These are phyloP conservation scores for Polypterus senegalus DNA, from an alignment of 2,113 vertebrate species.

Conservation along the genomic window DNA sequence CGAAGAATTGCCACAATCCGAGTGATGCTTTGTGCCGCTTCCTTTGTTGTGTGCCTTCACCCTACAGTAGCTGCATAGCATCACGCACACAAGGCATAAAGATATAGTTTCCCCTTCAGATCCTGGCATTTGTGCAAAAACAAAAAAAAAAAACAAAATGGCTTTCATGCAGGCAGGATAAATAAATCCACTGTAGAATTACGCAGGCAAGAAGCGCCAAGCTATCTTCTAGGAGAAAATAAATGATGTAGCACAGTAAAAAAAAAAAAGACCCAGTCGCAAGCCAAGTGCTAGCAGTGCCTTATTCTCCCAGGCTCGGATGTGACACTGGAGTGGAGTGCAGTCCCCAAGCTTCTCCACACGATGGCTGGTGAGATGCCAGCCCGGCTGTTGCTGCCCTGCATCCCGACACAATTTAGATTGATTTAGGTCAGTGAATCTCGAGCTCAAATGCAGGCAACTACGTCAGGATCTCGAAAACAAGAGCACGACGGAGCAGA, in stretches of 20 bases:
- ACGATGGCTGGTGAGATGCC: slow-evolving; percentile 54
- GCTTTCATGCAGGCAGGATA: background rate
- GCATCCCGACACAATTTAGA: slow-evolving; percentile 54
- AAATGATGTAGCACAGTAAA: background rate
- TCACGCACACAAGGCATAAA: slow-evolving; percentile 43
- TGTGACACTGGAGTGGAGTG: slow-evolving; percentile 38
- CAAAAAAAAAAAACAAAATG: no score
- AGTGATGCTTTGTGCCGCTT: slow-evolving; percentile 44
- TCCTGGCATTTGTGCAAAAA: no score
- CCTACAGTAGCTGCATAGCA: slow-evolving; percentile 40
- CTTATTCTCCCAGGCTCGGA: slow-evolving; percentile 41
- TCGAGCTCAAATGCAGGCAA: slow-evolving; percentile 33
- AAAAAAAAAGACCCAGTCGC: slow-evolving; percentile 31
- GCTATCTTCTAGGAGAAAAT: no score
- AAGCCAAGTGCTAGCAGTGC: slow-evolving; percentile 28
- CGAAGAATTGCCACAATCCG: slow-evolving; percentile 41
- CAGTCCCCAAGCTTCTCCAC: slow-evolving; percentile 52
- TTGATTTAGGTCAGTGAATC: slow-evolving; percentile 62
- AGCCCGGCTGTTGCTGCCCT: slow-evolving; percentile 52
- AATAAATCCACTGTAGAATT: background rate
- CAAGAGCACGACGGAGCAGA: slow-evolving; percentile 15
- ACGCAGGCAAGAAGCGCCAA: no score
- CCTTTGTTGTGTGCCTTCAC: slow-evolving; percentile 52
- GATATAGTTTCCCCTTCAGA: slow-evolving; percentile 32
- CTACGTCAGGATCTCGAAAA: slow-evolving; percentile 14